Conservation (phyloP, 2,888 invertebrate genomes). For the Meta bourneti region DNA sequence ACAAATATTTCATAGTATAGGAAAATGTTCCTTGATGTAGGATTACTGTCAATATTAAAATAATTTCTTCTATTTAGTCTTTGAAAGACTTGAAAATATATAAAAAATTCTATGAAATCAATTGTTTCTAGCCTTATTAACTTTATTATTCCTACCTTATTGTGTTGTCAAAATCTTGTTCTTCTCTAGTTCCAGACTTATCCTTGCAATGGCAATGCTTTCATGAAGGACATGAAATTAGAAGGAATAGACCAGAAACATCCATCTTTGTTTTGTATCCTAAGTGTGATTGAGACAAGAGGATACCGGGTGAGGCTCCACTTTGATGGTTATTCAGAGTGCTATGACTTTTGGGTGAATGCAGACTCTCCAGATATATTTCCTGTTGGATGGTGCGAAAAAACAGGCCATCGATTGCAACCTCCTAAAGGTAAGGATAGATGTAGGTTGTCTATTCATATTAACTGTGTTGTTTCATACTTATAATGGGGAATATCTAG, state of each 20-base stretch:
- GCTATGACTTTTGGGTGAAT: constrained; percentile 96
- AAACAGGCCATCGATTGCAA: constrained; percentile 88
- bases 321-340: constrained; percentile 94
- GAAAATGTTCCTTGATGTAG: no score
- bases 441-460: background rate
- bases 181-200: constrained; percentile 69
- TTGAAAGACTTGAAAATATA: no score
- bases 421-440: constrained; percentile 86
- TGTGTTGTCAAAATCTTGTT: background rate
- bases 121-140: no score
- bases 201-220: constrained; percentile 74
- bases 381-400: constrained; percentile 95
- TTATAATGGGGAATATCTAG: no score
- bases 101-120: no score
- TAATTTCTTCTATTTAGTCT: no score
- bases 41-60: no score
- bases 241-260: constrained; percentile 97
- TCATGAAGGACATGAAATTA: constrained; percentile 89
- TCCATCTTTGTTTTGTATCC: constrained; percentile 92
- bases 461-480: background rate
- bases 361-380: constrained; percentile 95
- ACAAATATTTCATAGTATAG: no score
- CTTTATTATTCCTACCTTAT: no score
- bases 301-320: constrained; percentile 92
- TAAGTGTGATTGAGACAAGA: constrained; percentile 85